Evolutionary conservation across 2,888 invertebrate species (phyloP).

Genomic region (Parapristionchus giblindavisi): DNA sequence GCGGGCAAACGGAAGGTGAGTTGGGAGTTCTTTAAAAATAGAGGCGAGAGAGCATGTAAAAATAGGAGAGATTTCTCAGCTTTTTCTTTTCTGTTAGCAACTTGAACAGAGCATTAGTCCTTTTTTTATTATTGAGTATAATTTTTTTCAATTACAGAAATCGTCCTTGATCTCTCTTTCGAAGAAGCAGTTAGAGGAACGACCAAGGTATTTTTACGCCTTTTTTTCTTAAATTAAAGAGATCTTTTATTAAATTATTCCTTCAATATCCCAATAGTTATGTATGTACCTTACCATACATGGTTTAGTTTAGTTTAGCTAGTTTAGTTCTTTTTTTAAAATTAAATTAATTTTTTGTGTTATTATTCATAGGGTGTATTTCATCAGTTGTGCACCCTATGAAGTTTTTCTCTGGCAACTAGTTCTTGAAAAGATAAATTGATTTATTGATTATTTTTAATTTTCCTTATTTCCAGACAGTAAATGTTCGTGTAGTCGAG

Average conservation of each 20-base stretch:
- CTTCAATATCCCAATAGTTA: not conserved
- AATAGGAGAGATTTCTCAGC: too few species aligned
- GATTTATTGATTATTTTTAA: not conserved
- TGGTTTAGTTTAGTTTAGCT: too few species aligned
- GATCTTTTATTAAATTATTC: not conserved
- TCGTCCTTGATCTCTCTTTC: conserved; percentile 83
- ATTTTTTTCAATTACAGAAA: conserved; percentile 40
- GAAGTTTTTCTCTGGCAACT: not conserved
- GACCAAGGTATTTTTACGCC: conserved; percentile 6
- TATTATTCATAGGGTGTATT: too few species aligned
- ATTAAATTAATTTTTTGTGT: not conserved
- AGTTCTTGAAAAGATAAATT: not conserved
- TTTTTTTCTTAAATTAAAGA: not conserved
- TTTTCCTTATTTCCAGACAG: conserved; percentile 80
- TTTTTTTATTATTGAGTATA: too few species aligned
- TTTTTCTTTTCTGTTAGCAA: too few species aligned
- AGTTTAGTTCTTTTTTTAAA: too few species aligned
- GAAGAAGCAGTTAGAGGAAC: conserved; percentile 89
- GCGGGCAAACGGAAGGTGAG: conserved; percentile 49
- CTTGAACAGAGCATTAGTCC: too few species aligned
- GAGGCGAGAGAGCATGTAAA: too few species aligned
- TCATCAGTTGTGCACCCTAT: too few species aligned
- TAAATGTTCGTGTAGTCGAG: conserved; percentile 89
- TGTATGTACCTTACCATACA: too few species aligned
- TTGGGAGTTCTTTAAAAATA: too few species aligned